Percentiles rank a stretch among this genome's conserved stretches.
phyloP scores from a whole-genome alignment of 2,888 invertebrate species.

The Euplexia lucipara region DNA sequence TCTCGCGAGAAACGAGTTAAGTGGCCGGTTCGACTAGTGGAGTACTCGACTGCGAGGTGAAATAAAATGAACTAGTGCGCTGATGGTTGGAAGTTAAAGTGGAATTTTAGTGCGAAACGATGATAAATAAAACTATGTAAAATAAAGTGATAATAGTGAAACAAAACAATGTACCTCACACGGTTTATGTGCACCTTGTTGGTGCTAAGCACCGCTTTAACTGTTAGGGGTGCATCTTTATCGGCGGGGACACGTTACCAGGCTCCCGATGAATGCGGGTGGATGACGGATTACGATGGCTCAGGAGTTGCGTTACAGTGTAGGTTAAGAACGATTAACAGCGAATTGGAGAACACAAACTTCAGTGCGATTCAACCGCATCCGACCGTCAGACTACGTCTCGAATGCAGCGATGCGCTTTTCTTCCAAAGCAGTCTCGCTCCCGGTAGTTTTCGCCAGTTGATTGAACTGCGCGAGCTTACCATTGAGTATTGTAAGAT shows the following conservation, averaged over 20 bases:
- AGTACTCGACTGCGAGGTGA: constrained; percentile 77
- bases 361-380: constrained; percentile 96
- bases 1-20: constrained; percentile 90
- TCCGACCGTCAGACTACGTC: constrained; percentile 94
- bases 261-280: constrained; percentile 95
- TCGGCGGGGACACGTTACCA: constrained; percentile 93
- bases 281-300: constrained; percentile 93
- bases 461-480: constrained; percentile 94
- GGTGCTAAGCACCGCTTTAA: constrained; percentile 84
- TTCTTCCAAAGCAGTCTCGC: constrained; percentile 95
- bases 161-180: constrained; percentile 84
- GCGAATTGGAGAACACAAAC: constrained; percentile 95
- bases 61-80: constrained; percentile 82
- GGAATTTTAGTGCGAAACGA: constrained; percentile 82
- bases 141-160: constrained; percentile 83
- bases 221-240: constrained; percentile 86
- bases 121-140: constrained; percentile 86
- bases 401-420: constrained; percentile 95
- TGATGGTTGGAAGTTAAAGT: constrained; percentile 79
- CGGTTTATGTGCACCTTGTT: constrained; percentile 83
- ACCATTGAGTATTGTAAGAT: constrained; percentile 96
- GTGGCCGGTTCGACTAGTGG: constrained; percentile 88
- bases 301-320: constrained; percentile 94
- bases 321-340: constrained; percentile 94
- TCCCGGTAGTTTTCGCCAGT: constrained; percentile 94